Evolutionary conservation across 2,113 vertebrate species (phyloP).

Genomic region (Hippocampus guttulatus): DNA sequence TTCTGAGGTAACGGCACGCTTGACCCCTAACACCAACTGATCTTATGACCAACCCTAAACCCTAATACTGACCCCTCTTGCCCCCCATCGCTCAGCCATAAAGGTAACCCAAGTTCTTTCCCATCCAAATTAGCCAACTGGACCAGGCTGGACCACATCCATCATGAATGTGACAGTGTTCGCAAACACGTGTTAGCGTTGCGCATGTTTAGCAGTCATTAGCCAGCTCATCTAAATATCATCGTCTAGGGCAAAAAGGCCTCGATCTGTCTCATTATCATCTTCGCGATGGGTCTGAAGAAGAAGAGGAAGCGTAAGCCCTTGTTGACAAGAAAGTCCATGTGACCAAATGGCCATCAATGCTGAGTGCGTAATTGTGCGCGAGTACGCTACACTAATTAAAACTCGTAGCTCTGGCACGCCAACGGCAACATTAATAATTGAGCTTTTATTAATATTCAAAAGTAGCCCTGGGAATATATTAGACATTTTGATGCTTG

Average conservation of each 20-base stretch:
- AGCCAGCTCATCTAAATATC: slow-evolving; percentile 27
- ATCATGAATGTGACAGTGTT: too few species aligned
- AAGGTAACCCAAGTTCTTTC: too few species aligned
- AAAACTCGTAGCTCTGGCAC: slow-evolving; percentile 99
- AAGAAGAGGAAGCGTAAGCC: slow-evolving; percentile 20
- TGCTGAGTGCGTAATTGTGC: slow-evolving; percentile 98
- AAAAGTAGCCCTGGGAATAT: slow-evolving; percentile 99
- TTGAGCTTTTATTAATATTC: slow-evolving; percentile 99
- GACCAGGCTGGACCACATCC: neutral
- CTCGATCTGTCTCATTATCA: slow-evolving; percentile 66
- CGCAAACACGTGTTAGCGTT: neutral
- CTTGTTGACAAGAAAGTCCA: slow-evolving; percentile 91
- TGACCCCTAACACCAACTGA: too few species aligned
- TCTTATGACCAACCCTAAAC: too few species aligned
- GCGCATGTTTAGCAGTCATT: too few species aligned
- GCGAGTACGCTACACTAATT: slow-evolving; percentile 99
- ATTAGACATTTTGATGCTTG: slow-evolving; percentile 94
- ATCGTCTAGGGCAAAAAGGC: slow-evolving; percentile 42
- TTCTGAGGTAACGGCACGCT: too few species aligned
- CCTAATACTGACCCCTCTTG: too few species aligned
- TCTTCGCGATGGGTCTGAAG: slow-evolving; percentile 67
- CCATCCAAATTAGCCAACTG: too few species aligned
- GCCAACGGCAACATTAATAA: slow-evolving; percentile 99
- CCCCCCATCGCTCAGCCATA: too few species aligned
- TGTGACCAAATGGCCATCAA: slow-evolving; percentile 94